Conservation (phyloP, 2,888 invertebrate genomes). For the Catocala nupta region DNA sequence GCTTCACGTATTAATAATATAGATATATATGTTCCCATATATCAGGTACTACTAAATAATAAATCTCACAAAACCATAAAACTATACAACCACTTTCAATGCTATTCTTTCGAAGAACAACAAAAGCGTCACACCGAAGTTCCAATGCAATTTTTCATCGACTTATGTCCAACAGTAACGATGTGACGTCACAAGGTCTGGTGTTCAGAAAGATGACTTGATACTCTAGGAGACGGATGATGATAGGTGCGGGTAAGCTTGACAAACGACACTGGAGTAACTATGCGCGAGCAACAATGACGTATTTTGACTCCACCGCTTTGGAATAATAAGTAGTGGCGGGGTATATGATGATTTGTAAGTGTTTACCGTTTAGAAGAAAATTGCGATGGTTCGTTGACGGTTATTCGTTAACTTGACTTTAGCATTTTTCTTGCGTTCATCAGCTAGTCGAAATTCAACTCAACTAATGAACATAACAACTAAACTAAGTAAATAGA, state of each 20-base stretch:
- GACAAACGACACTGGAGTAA: conserved; percentile 66
- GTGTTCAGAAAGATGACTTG: conserved; percentile 62
- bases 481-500: too few species aligned
- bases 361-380: too few species aligned
- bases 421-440: too few species aligned
- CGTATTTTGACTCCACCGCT: conserved; percentile 41
- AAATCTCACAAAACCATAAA: too few species aligned
- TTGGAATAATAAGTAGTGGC: conserved; percentile 46
- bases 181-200: conserved; percentile 30
- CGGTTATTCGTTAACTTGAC: too few species aligned
- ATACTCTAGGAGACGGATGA: conserved; percentile 62
- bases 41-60: too few species aligned
- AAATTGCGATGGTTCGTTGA: too few species aligned
- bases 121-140: conserved; percentile 27
- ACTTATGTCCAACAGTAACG: conserved; percentile 27
- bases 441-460: too few species aligned
- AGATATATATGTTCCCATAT: too few species aligned
- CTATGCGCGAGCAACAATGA: conserved; percentile 55
- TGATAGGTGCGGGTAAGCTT: conserved; percentile 71
- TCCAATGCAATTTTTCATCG: conserved; percentile 47
- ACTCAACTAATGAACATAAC: too few species aligned
- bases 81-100: too few species aligned
- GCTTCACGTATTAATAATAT: too few species aligned
- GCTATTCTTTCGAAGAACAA: conserved; percentile 4
- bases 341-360: conserved; percentile 8